A percentile compares a stretch with the other conserved stretches of the same genome.
Evolutionary conservation across 2,113 vertebrate genomes (phyloP).

Genomic region (Oxygymnocypris stewartii): DNA sequence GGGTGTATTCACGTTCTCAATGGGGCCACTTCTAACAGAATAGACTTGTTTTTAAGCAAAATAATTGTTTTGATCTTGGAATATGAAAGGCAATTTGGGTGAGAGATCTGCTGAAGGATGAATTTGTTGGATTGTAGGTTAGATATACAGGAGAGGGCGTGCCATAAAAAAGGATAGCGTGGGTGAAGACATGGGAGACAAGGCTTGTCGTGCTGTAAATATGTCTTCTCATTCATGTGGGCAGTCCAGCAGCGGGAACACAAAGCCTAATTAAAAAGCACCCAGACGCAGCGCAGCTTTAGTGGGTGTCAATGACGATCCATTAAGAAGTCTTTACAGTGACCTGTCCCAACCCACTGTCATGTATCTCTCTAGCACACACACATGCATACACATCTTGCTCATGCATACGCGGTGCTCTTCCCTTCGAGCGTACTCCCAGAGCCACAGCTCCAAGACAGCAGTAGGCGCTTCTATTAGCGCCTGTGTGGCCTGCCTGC

Average conservation of each 20-base stretch:
- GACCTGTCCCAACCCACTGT: conserved; percentile 77
- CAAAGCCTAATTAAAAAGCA: conserved; percentile 81
- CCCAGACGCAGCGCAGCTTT: conserved; percentile 71
- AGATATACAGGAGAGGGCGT: not conserved
- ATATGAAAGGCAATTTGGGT: conserved; percentile 68
- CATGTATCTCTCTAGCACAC: conserved; percentile 70
- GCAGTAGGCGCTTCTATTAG: conserved; percentile 76
- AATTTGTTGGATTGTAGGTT: conserved; percentile 60
- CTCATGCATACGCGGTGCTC: conserved; percentile 38
- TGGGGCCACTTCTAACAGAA: conserved; percentile 67
- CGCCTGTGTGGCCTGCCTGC: conserved; percentile 69
- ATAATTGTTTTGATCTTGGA: conserved; percentile 66
- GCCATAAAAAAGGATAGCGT: not conserved
- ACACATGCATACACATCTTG: conserved; percentile 41
- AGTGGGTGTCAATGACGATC: conserved; percentile 80
- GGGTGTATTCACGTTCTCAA: conserved; percentile 69
- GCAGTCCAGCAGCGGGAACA: conserved; percentile 64
- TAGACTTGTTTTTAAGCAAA: conserved; percentile 65
- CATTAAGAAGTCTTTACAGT: conserved; percentile 82
- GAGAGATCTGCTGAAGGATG: conserved; percentile 49
- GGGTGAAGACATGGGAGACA: not conserved
- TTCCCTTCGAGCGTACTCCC: conserved; percentile 55
- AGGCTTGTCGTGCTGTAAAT: conserved; percentile 73
- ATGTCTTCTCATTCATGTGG: conserved; percentile 69
- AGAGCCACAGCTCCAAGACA: conserved; percentile 59